A percentile compares a stretch with the other conserved stretches of the same genome.
phyloP scores from a whole-genome alignment of 1,140 invertebrate genomes.

The Choristoneura fumiferana region DNA sequence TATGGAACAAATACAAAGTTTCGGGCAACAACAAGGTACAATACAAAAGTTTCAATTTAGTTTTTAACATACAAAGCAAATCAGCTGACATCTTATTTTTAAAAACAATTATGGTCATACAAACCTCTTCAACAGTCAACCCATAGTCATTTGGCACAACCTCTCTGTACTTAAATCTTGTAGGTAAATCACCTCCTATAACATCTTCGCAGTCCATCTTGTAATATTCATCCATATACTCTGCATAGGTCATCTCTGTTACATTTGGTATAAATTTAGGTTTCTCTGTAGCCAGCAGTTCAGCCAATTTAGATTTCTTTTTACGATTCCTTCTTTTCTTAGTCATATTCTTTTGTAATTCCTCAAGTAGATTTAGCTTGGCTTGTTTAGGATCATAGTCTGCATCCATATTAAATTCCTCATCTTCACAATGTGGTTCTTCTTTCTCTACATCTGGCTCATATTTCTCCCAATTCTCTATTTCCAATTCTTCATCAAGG shows the following conservation, averaged over 20 bases:
- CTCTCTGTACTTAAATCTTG: slow-evolving; percentile 95
- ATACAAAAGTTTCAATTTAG: no score
- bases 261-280: slow-evolving; percentile 89
- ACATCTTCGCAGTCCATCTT: slow-evolving; percentile 97
- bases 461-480: slow-evolving; percentile 89
- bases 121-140: slow-evolving; percentile 90
- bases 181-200: slow-evolving; percentile 92
- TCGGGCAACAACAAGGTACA: no score
- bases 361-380: slow-evolving; percentile 77
- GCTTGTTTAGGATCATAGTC: slow-evolving; percentile 85
- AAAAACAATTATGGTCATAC: not conserved
- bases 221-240: slow-evolving; percentile 97
- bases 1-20: no score
- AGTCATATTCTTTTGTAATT: slow-evolving; percentile 79
- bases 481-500: slow-evolving; percentile 86
- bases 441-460: slow-evolving; percentile 57
- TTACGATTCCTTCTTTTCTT: slow-evolving; percentile 82
- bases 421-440: slow-evolving; percentile 85
- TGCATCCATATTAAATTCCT: slow-evolving; percentile 93
- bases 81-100: no score
- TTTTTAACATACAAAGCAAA: no score
- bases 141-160: slow-evolving; percentile 95
- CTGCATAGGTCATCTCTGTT: slow-evolving; percentile 86
- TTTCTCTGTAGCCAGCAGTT: slow-evolving; percentile 85
- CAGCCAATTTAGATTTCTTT: slow-evolving; percentile 83